Evolutionary conservation across 53 echinoderm and acorn worm genomes (phyloP), one percentile per base, ranked within the genome.

Genomic region (Crossaster papposus): DNA sequence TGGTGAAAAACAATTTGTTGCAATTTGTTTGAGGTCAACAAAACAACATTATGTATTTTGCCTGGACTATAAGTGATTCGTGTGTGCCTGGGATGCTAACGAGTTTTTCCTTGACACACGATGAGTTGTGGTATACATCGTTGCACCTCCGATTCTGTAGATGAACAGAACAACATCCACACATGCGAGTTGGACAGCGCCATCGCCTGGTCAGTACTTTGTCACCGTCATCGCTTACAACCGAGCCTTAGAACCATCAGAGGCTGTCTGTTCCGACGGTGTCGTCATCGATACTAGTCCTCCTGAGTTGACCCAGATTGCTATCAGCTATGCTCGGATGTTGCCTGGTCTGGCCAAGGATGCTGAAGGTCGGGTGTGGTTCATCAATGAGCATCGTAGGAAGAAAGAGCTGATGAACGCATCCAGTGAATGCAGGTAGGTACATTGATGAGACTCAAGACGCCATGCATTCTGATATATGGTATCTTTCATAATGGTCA

Each of bases 351-450:
- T 89, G n/a, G 70, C 78, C 11, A 89, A 51, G 53, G 81, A 89
- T 53, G 70, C 24, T 44, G 51, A 64, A 0, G 89, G 89, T 30
- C 34, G 62, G 51, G 89, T 89, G 28, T 89, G 89, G 89, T 9
- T 80, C 18, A 38, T 89, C 2, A 70, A 80, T 30, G 38, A 72
- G 18, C 28, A 74, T 10, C 44, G 58, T 8, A 54, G 55, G 33
- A 58, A 44, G 22, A 38, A 28, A 10, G 38, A 52, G 71, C 53
- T 92, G 4, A 24, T 50, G 7, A 62, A 81, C 65, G 73, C 88
- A 23, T 72, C 92, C 22, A 30, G 81, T 22, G 54, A 32, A 13
- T 92, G 92, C 83, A 92, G 81, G 92, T 89, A 81, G n/a, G 80
- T 14, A 13, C 71, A 5, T 2, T 2, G 17, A 1, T 70, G 29